Percentiles rank a stretch among this genome's conserved stretches.
These are phyloP conservation scores for Aulostomus chinensis DNA, from an alignment of 2,797 vertebrate species.

Conservation along the genomic window DNA sequence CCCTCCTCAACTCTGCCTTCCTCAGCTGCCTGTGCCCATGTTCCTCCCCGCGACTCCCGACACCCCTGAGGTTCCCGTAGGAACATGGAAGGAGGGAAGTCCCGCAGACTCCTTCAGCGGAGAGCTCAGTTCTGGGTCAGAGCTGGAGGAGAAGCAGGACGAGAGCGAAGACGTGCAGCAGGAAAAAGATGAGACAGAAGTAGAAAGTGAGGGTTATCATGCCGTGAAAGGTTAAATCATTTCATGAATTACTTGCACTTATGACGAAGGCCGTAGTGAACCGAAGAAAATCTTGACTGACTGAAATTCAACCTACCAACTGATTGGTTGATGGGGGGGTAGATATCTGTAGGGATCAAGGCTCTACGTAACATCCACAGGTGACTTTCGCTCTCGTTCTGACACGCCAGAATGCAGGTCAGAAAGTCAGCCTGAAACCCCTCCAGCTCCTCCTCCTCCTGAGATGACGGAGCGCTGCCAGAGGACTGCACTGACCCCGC, in stretches of 20 bases:
- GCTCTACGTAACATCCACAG: too few species aligned
- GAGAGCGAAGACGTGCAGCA: too few species aligned
- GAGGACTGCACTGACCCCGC: not conserved
- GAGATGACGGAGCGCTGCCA: not conserved
- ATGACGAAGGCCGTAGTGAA: too few species aligned
- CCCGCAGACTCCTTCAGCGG: not conserved
- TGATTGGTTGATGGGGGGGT: too few species aligned
- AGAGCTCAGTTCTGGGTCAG: not conserved
- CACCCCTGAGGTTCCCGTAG: accelerated
- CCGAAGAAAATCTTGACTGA: too few species aligned
- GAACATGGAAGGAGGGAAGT: not conserved
- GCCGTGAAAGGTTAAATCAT: not conserved
- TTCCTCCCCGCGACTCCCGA: conserved; percentile 8
- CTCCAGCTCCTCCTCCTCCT: not conserved
- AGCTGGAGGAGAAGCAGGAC: too few species aligned
- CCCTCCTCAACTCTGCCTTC: not conserved
- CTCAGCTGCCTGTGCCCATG: conserved; percentile 50
- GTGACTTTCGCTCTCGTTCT: too few species aligned
- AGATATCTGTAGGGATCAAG: too few species aligned
- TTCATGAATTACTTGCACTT: too few species aligned
- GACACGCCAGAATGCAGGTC: too few species aligned
- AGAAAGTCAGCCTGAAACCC: not conserved
- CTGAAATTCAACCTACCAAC: too few species aligned
- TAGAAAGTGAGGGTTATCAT: not conserved
- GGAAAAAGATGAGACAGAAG: not conserved